These are phyloP conservation scores for Hippocampus guttulatus DNA, from an alignment of 2,113 vertebrate genomes.

Conservation along the genomic window DNA sequence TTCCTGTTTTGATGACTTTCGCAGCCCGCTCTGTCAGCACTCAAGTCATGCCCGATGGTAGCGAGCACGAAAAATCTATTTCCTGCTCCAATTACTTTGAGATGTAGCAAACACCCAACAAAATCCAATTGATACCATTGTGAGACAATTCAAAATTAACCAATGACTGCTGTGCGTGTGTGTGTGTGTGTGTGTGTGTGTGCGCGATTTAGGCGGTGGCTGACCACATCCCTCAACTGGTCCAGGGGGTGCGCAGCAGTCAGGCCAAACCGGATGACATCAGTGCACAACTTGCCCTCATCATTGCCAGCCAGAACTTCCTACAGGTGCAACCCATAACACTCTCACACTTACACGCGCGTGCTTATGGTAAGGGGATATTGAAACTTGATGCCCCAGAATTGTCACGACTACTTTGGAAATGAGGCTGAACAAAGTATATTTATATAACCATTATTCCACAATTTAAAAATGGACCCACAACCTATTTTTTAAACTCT, in stretches of 20 bases:
- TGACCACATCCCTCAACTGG: conserved; percentile 95
- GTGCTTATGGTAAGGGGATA: not conserved
- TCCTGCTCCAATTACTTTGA: not conserved
- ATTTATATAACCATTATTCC: conserved; percentile 51
- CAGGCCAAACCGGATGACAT: conserved; percentile 93
- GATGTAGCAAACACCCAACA: not conserved
- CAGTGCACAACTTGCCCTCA: conserved; percentile 88
- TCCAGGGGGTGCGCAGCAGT: conserved; percentile 92
- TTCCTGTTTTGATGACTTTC: not conserved
- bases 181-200: no score
- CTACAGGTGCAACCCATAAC: conserved; percentile 78
- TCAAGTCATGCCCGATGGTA: not conserved
- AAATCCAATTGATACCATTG: not conserved
- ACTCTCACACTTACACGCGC: not conserved
- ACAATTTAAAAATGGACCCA: conserved; percentile 38
- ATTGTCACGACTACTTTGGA: not conserved
- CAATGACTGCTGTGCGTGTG: no score
- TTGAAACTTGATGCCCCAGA: conserved; percentile 21
- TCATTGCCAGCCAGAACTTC: conserved; percentile 96
- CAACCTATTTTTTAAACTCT: conserved; percentile 40
- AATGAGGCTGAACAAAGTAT: conserved; percentile 49
- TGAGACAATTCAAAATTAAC: not conserved
- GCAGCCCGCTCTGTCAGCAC: not conserved
- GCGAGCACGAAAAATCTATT: not conserved
- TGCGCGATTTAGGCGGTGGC: conserved; percentile 79